Conservation (phyloP, 2,888 invertebrate species). For the Drosophila hamatofila region DNA sequence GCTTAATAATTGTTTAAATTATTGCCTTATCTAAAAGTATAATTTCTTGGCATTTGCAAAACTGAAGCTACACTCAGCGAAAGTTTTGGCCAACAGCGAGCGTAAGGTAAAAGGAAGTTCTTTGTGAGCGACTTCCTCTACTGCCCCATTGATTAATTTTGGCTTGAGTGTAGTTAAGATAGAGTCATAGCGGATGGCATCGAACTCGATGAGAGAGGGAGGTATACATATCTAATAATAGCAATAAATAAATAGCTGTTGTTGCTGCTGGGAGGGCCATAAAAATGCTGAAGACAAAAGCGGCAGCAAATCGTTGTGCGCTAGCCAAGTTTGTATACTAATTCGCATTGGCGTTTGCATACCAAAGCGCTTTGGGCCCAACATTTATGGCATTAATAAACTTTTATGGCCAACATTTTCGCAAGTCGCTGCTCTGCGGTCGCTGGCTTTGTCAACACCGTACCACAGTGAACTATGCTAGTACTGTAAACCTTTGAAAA, state of each 20-base stretch:
- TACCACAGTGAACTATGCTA: background rate
- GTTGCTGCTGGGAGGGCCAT: conserved; percentile 29
- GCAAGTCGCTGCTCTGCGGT: conserved; percentile 36
- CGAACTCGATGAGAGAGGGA: background rate
- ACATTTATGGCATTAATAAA: conserved; percentile 81
- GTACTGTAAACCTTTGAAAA: background rate
- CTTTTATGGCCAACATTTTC: conserved; percentile 75
- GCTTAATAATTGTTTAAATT: background rate
- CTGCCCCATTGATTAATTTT: conserved; percentile 9
- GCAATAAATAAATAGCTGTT: conserved; percentile 71
- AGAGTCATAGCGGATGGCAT: background rate
- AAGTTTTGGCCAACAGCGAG: background rate
- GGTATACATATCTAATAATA: conserved; percentile 58
- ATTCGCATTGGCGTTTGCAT: conserved; percentile 80
- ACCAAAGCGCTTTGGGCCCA: conserved; percentile 68
- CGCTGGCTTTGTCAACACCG: conserved; percentile 19
- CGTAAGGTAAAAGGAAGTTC: conserved; percentile 3
- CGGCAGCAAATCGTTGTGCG: conserved; percentile 38
- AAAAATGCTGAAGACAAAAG: conserved; percentile 53
- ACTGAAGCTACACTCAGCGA: background rate
- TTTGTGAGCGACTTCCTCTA: conserved; percentile 10
- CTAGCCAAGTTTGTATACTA: conserved; percentile 76
- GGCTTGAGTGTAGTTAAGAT: conserved; percentile 3
- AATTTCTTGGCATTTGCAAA: background rate
- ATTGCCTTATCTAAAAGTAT: background rate